Evolutionary conservation across 2,888 invertebrate genomes (phyloP).

Genomic region (Ochlodes sylvanus): DNA sequence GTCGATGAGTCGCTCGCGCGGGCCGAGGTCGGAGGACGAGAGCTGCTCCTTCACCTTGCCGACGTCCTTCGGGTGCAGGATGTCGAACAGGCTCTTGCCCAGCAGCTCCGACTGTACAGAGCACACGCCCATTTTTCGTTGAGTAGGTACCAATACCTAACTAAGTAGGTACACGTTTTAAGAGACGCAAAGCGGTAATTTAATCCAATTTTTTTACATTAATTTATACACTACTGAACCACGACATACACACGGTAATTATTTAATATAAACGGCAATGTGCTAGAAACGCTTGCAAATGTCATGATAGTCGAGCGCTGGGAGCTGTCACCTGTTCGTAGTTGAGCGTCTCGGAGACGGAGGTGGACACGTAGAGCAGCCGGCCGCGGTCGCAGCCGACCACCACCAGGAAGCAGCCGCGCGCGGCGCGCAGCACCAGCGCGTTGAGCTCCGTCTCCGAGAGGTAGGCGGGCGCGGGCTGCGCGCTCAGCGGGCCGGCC

Average conservation of each 20-base stretch:
- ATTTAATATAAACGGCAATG: no score
- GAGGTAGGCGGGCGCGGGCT: conserved; percentile 91
- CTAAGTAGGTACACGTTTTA: no score
- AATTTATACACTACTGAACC: no score
- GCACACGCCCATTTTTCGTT: no score
- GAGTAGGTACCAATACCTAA: no score
- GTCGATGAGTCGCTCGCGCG: conserved; percentile 95
- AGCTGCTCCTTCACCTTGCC: conserved; percentile 97
- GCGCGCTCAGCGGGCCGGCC: conserved; percentile 89
- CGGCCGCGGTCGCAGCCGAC: conserved; percentile 97
- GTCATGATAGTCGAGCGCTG: no score
- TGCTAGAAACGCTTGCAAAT: no score
- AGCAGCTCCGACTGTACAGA: conserved; percentile 90
- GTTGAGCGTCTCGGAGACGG: conserved; percentile 92
- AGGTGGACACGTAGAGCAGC: conserved; percentile 95
- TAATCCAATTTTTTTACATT: no score
- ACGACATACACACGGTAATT: no score
- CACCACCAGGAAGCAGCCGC: conserved; percentile 95
- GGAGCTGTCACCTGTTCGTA: conserved; percentile 90
- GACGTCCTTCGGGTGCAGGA: conserved; percentile 97
- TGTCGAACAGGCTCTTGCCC: conserved; percentile 97
- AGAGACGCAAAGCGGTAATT: no score
- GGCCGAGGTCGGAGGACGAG: conserved; percentile 94
- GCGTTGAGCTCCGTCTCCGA: conserved; percentile 95
- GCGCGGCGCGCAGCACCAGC: conserved; percentile 92